These are phyloP conservation scores for Ovis aries DNA, from an alignment of 2,113 vertebrate genomes.

Conservation along the genomic window ARS-UI_Ramb_v3.0 NC_056055.1:762001-762500, in stretches of 20 bases:
- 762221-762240: fast-evolving
- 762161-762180: neutral
- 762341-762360: fast-evolving
- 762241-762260: fast-evolving
- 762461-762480: neutral
- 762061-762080: neutral
- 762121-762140: neutral
- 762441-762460: fast-evolving
- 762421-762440: neutral
- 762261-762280: fast-evolving
- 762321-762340: neutral
- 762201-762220: neutral
- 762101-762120: neutral
- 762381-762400: neutral
- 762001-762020: fast-evolving
- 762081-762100: neutral
- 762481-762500: neutral
- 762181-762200: neutral
- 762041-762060: fast-evolving
- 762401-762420: neutral
- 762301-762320: neutral
- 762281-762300: fast-evolving
- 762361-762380: neutral
- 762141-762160: too few species aligned
- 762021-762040: fast-evolving